Evolutionary conservation across 2,888 invertebrate genomes (phyloP).

Genomic region (Entomobrya multifasciata): DNA sequence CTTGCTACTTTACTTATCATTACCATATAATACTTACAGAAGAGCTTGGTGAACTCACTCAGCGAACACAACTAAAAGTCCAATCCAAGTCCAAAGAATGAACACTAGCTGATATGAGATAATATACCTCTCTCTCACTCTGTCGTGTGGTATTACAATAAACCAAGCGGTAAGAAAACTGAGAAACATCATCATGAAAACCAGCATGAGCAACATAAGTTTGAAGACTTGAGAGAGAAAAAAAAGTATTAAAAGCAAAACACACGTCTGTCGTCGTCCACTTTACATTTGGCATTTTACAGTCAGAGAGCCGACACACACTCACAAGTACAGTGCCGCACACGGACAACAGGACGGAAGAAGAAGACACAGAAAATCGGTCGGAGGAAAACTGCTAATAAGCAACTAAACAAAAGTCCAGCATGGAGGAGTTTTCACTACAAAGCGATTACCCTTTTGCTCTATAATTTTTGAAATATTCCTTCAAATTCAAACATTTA

Average conservation of each 20-base stretch:
- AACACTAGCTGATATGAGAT: background rate
- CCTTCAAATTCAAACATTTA: too few species aligned
- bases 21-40: conserved; percentile 18
- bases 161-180: conserved; percentile 34
- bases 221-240: background rate
- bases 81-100: background rate
- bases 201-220: background rate
- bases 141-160: too few species aligned
- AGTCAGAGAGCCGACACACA: conserved; percentile 36
- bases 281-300: conserved; percentile 52
- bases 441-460: too few species aligned
- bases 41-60: background rate
- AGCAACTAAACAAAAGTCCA: too few species aligned
- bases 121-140: too few species aligned
- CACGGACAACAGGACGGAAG: conserved; percentile 31
- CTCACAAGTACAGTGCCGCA: too few species aligned
- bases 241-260: background rate
- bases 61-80: background rate
- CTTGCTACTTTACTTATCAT: conserved; percentile 18
- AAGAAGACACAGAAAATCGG: background rate
- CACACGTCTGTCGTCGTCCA: conserved; percentile 53
- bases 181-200: conserved; percentile 39
- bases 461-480: too few species aligned
- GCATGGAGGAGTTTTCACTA: conserved; percentile 15
- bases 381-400: too few species aligned